Evolutionary conservation across 1,140 invertebrate genomes (phyloP).

Genomic region (Caligus rogercresseyi): DNA sequence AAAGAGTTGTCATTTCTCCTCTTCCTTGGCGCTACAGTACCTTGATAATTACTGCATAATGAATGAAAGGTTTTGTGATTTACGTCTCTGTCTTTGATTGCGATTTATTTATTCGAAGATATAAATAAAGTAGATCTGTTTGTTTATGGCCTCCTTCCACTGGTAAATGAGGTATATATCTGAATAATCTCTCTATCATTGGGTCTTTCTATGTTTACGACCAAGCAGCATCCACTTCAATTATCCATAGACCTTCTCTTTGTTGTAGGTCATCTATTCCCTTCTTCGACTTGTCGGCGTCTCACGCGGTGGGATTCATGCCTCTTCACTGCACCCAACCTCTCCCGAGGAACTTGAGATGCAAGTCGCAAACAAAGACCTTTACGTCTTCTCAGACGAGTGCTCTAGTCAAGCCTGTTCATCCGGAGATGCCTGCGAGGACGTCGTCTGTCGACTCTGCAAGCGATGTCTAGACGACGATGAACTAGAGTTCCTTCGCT

Average conservation of each 20-base stretch:
- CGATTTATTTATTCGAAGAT: no score
- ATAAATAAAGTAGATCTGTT: no score
- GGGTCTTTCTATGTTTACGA: no score
- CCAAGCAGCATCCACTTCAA: background rate
- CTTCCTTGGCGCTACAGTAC: no score
- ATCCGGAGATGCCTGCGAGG: conserved; percentile 41
- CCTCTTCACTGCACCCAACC: conserved; percentile 21
- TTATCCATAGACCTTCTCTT: background rate
- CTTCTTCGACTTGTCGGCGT: conserved; percentile 64
- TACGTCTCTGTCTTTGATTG: no score
- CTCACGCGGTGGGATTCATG: conserved; percentile 32
- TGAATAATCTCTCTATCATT: no score
- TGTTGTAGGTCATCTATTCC: conserved; percentile 52
- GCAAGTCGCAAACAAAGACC: conserved; percentile 55
- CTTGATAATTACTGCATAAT: no score
- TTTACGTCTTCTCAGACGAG: conserved; percentile 50
- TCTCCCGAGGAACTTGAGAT: conserved; percentile 38
- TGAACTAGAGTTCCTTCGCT: conserved; percentile 38
- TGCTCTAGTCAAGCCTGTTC: conserved; percentile 42
- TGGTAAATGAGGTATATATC: no score
- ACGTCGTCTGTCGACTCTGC: conserved; percentile 63
- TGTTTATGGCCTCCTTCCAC: no score
- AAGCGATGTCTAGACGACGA: conserved; percentile 48
- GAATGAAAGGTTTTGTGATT: no score
- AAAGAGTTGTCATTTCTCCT: no score